phyloP scores from a whole-genome alignment of 2,797 vertebrate genomes.

The Acomys russatus region DNA sequence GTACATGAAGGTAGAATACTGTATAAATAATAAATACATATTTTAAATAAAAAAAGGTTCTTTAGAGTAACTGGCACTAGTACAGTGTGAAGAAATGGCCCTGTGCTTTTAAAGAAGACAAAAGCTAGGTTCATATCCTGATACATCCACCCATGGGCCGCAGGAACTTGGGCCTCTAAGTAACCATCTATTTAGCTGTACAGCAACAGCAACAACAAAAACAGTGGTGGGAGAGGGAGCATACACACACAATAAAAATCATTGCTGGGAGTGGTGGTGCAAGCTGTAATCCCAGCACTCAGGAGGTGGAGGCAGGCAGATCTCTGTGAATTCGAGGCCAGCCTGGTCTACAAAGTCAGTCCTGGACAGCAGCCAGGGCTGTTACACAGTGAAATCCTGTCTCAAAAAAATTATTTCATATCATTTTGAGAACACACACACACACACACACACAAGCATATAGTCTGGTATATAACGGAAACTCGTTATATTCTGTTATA shows the following conservation, averaged over 20 bases:
- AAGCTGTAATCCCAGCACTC: too few relatives aligned
- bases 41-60: neutral
- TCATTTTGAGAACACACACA: neutral
- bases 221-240: neutral
- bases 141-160: neutral
- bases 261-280: neutral
- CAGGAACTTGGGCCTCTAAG: neutral
- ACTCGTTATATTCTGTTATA: conserved; percentile 31
- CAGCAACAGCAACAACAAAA: neutral
- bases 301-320: too few relatives aligned
- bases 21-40: too few relatives aligned
- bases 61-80: neutral
- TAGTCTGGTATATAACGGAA: neutral
- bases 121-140: neutral
- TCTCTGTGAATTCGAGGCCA: too few relatives aligned
- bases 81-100: neutral
- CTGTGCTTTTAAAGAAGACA: neutral
- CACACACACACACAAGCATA: neutral
- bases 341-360: too few relatives aligned
- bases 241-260: neutral
- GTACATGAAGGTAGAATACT: too few relatives aligned
- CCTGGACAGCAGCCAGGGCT: too few relatives aligned
- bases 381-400: too few relatives aligned
- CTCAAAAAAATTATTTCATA: neutral
- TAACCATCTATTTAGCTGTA: neutral